Evolutionary conservation across 2,888 invertebrate species (phyloP), one percentile per base, ranked within the genome.

Genomic region (Protonemura montana): DNA sequence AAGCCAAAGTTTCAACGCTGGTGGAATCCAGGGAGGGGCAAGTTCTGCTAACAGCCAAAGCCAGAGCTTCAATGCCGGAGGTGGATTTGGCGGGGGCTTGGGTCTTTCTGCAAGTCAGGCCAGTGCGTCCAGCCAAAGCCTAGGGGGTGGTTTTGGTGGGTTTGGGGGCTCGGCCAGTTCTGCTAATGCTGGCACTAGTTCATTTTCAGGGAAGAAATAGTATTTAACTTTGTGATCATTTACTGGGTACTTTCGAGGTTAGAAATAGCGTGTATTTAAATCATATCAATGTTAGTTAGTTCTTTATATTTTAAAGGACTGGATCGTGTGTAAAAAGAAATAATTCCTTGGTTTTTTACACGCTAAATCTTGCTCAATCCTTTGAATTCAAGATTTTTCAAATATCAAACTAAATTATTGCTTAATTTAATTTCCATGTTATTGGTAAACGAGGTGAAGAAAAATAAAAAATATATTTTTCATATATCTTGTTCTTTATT

Each of bases 1-100:
- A n/a, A 84, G 84, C 76, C 84, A 84, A 76, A 59, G 27, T 59
- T 84, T 82, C 82, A 86, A 80, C 82, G 81, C 42, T 13, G 86
- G 80, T 16, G 86, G 81, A n/a, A 27, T 81, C 30, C 27, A 42
- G 0, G 81, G 81, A 5, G 86, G 86, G 0, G 80, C 82, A 10
- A 86, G 86, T 26, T 82, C 59, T 27, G 86, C 86, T 16, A 80
- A 80, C 2, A 80, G 80, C 7, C 81, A 86, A 28, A 86, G 80
- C 16, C 82, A 82, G 21, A 86, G 82, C 76, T 59, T 76, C 59
- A 76, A 76, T 21, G 59, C 28, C 10, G 76, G 84, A 0, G 84
- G 84, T 3, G 84, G 84, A 25, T 59, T 59, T 26, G 84, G 84
- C 16, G 84, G 84, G 0, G 81, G 81, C 1, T 59, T 59, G 27